A percentile compares a stretch with the other conserved stretches of the same genome.
phyloP scores from a whole-genome alignment of 2,797 vertebrate genomes.

The Brotula barbata region DNA sequence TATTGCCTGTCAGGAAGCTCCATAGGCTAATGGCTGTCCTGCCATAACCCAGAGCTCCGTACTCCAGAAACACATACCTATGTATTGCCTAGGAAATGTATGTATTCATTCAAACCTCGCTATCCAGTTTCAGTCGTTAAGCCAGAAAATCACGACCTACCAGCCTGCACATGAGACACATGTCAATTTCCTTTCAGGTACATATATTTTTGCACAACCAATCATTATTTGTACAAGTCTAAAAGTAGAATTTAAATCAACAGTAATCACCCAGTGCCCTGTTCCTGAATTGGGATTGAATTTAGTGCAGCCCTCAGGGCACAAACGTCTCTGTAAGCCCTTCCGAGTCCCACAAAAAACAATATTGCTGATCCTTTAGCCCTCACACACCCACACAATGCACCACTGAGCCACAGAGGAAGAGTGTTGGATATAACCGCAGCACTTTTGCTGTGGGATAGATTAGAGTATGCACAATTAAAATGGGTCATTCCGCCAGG shows the following conservation, averaged over 20 bases:
- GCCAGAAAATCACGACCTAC: slow-evolving; percentile 32
- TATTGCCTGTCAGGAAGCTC: slow-evolving; percentile 31
- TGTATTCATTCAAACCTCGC: slow-evolving; percentile 22
- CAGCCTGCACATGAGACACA: slow-evolving; percentile 8
- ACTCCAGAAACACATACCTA: slow-evolving; percentile 34
- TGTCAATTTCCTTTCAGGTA: slow-evolving; percentile 23
- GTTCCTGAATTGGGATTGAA: slow-evolving; percentile 49
- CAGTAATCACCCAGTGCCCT: slow-evolving; percentile 30
- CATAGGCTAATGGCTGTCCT: slow-evolving; percentile 30
- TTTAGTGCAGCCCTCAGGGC: slow-evolving; percentile 45
- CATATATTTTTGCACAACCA: slow-evolving; percentile 11
- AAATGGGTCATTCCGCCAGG: slow-evolving; percentile 69
- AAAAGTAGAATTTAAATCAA: slow-evolving; percentile 50
- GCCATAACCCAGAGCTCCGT: slow-evolving; percentile 15
- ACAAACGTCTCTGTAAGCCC: slow-evolving; percentile 61
- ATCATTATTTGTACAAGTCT: slow-evolving; percentile 19
- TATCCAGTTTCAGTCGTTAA: slow-evolving; percentile 27
- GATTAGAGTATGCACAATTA: slow-evolving; percentile 74
- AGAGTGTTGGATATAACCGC: slow-evolving; percentile 60
- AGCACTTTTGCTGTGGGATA: slow-evolving; percentile 65
- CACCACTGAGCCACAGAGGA: slow-evolving; percentile 65
- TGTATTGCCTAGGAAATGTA: slow-evolving; percentile 19
- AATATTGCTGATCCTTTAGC: slow-evolving; percentile 72
- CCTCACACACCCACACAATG: slow-evolving; percentile 72
- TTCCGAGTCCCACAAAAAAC: slow-evolving; percentile 67